Evolutionary conservation across 53 echinoderm and acorn worm genomes (phyloP), one percentile per base, ranked within the genome.

Genomic region (Astropecten irregularis): DNA sequence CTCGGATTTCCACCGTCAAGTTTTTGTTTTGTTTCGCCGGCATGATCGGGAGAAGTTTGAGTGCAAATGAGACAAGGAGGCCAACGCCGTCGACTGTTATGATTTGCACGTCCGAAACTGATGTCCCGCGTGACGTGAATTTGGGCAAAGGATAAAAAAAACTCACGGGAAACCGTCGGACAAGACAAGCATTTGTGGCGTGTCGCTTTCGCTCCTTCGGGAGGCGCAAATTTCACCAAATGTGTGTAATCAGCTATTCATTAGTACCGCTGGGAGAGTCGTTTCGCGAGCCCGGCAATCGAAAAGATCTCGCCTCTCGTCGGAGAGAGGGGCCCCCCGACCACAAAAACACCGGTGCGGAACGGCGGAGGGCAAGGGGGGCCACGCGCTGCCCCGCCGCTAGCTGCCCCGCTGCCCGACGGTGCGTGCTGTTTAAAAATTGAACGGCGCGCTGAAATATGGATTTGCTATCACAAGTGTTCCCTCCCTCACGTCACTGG

Each of bases 161-260:
- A n/a, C n/a, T n/a, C n/a, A n/a, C 85, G 85, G 72, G 85, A 73
- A 72, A 69, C 7, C 84, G 26, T 26, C 69, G 69, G 70, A 73
- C 71, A 71, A 26, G 59, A 16, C 71, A 49, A 46, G 61, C 48
- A 71, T 71, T 85, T 85, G 55, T 50, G 61, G 85, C 73, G 85
- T 85, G 85, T 72, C 52, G 62, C 54, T 48, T 85, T 71, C 58
- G 61, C 73, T 85, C 85, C 85, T 85, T 49, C 31, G 85, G 85
- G 85, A 85, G 85, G 85, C 61, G 62, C 85, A 73, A 49, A 85
- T 85, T 85, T 85, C 85, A 85, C 73, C 61, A 59, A 85, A 71
- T 72, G 59, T 69, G 72, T 73, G 73, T 85, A 72, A 72, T 84
- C 70, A 71, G 46, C 85, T 85, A 85, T 85, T 85, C 85, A 85